Base-by-base conservation (phyloP, 1,140 invertebrate genomes). In the Drosophila nasuta region DNA sequence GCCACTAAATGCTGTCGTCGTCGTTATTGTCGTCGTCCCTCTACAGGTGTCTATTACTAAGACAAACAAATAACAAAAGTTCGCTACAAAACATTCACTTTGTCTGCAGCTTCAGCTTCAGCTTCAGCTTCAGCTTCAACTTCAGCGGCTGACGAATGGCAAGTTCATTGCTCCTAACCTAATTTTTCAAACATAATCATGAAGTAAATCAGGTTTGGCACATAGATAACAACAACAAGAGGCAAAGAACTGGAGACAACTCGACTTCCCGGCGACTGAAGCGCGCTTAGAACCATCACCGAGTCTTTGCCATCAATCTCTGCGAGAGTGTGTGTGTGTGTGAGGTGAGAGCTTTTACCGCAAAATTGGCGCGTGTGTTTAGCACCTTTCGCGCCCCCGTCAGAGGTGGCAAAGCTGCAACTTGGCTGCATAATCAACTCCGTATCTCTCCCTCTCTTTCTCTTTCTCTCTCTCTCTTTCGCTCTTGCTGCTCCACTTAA, bases 141-240 rank as follows among this genome's bases (percentile, higher is more conserved):
- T 33, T 38, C 60, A 38, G 25, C 20, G 20, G 64, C 71, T 80
- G 69, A 89, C 85, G 75, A 89, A 88, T 80, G 79, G 79, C 85
- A 81, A 91, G 89, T 91, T 91, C 90, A 90, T 90, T 91, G 89
- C 90, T 90, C 89, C 89, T 91, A 91, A 91, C 89, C 89, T 91
- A 91, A 91, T 91, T 91, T 91, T 91, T 91, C 85, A 83, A 91
- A 90, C 89, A 91, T 89, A 89, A 89, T 89, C 85, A 89, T 89
- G 86, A 85, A 89, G 85, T 89, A 89, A 89, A 89, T 89, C 85
- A 89, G 85, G 85, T 89, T 89, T 89, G 85, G 85, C 85, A 88
- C 85, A 89, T 89, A 88, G 85, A 91, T 90, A 86, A 88, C 88
- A 87, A 38, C 65, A 79, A 79, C 82, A 86, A 25, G 20, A 25